Percentiles rank a stretch among this genome's conserved stretches.
phyloP scores from a whole-genome alignment of 1,140 invertebrate species.

The Diploscapter pachys region DNA sequence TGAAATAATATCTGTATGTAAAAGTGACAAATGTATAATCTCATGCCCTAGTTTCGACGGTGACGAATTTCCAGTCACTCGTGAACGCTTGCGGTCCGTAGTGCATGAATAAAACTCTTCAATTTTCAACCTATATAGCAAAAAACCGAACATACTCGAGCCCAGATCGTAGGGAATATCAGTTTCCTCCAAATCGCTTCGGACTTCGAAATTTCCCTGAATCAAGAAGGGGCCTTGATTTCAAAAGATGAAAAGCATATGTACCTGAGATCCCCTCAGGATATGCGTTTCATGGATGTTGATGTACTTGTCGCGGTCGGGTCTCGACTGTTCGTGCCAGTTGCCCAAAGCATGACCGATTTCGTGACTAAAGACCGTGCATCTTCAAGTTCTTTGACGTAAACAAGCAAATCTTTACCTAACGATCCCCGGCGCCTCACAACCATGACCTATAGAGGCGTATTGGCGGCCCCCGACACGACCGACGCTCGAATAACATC shows the following conservation, averaged over 20 bases:
- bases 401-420: neutral
- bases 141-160: slow-evolving; percentile 39
- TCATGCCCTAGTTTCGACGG: slow-evolving; percentile 38
- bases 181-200: slow-evolving; percentile 24
- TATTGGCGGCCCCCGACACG: slow-evolving; percentile 51
- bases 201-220: slow-evolving; percentile 39
- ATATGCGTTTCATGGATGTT: slow-evolving; percentile 40
- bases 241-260: neutral
- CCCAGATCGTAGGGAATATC: slow-evolving; percentile 41
- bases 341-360: slow-evolving; percentile 39
- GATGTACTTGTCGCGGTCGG: slow-evolving; percentile 39
- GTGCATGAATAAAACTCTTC: slow-evolving; percentile 20
- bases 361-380: slow-evolving; percentile 28
- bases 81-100: slow-evolving; percentile 45
- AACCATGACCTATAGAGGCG: slow-evolving; percentile 55
- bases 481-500: slow-evolving; percentile 52
- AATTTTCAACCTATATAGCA: slow-evolving; percentile 16
- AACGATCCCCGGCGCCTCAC: slow-evolving; percentile 40
- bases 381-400: neutral
- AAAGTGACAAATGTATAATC: neutral
- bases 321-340: slow-evolving; percentile 42
- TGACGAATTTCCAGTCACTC: slow-evolving; percentile 34
- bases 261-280: slow-evolving; percentile 28
- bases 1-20: neutral
- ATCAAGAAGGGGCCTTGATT: neutral